Percentiles rank a stretch among this genome's conserved stretches.
These are phyloP conservation scores for Sterrhoptilus dennistouni DNA, from an alignment of 2,113 vertebrate genomes.

Conservation along the genomic window DNA sequence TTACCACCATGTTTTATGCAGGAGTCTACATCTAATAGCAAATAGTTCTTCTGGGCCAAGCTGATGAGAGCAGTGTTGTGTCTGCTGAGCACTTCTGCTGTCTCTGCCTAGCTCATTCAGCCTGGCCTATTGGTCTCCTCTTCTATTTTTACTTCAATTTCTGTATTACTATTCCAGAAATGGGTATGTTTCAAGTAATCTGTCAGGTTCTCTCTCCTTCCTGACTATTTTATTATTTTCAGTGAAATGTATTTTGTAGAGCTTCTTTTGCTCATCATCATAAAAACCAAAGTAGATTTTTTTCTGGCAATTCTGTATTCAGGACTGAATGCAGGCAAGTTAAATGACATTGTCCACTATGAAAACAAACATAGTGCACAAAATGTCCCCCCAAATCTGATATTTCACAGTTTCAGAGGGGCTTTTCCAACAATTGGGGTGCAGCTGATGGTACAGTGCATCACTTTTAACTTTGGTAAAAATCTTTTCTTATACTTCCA, in stretches of 20 bases:
- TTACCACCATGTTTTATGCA: conserved; percentile 34
- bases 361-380: not conserved
- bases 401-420: not conserved
- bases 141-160: not conserved
- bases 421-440: not conserved
- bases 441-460: not conserved
- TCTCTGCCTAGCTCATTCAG: not conserved
- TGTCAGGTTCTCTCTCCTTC: not conserved
- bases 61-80: not conserved
- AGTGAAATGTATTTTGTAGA: not conserved
- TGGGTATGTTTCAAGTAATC: not conserved
- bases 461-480: not conserved
- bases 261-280: not conserved
- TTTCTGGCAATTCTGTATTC: not conserved
- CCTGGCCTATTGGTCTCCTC: not conserved
- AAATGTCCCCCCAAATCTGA: not conserved
- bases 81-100: not conserved
- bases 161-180: not conserved
- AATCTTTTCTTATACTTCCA: not conserved
- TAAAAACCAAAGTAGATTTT: not conserved
- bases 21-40: not conserved
- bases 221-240: conserved; percentile 3
- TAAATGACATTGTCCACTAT: not conserved
- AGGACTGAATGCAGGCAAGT: not conserved
- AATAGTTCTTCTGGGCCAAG: not conserved